Conservation (phyloP, 2,113 vertebrate species). For the Parus major region DNA sequence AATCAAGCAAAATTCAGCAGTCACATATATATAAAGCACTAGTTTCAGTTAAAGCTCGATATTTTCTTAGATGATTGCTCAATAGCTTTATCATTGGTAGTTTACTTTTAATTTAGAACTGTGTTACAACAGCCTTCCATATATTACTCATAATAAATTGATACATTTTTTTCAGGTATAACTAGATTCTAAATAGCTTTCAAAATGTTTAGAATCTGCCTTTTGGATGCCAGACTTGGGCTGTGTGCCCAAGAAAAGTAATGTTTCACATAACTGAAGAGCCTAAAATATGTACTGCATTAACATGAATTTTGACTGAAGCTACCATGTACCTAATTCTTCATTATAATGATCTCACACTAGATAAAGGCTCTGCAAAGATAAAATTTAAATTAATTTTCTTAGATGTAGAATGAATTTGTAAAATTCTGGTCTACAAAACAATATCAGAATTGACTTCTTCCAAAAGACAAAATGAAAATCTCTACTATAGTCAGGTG, state of each 20-base stretch:
- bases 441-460: neutral
- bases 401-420: conserved; percentile 50
- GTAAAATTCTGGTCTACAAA: conserved; percentile 25
- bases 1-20: conserved; percentile 20
- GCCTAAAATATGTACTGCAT: conserved; percentile 39
- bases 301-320: conserved; percentile 52
- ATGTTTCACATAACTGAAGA: conserved; percentile 1
- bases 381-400: conserved; percentile 43
- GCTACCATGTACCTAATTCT: neutral
- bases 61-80: conserved; percentile 18
- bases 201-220: conserved; percentile 39
- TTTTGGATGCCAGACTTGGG: neutral
- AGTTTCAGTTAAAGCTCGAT: neutral
- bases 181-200: conserved; percentile 28
- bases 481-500: neutral
- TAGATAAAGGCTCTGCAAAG: neutral
- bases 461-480: conserved; percentile 33
- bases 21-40: neutral
- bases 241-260: neutral
- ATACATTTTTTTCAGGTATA: conserved; percentile 11
- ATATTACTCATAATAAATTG: conserved; percentile 15
- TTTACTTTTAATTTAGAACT: conserved; percentile 45
- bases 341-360: conserved; percentile 6
- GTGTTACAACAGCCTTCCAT: neutral
- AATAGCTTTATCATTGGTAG: conserved; percentile 11